Base-by-base conservation (phyloP, 2,888 invertebrate species). In the Apamea anceps region DNA sequence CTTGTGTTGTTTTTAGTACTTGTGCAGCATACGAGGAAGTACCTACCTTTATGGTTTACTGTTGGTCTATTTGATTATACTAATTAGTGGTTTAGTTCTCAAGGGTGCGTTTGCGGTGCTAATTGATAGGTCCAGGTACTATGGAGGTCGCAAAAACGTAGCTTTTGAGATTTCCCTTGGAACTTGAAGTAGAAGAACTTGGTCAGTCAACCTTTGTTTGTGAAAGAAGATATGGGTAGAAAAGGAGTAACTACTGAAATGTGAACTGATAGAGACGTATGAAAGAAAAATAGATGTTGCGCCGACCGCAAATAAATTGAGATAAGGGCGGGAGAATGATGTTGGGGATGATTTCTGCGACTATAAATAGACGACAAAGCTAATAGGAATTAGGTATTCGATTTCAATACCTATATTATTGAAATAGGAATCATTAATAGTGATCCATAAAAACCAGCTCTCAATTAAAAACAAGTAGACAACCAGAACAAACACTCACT, bases 21-120 rank as follows among this genome's bases (percentile, higher is more conserved):
- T 68, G 45, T 45, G 74, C 74, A 73, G 75, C 75, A 77, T 85
- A 86, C 75, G 72, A 90, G 90, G 91, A 91, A 92, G 89, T 81
- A 45, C 60, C 28, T 85, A 51, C 63, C 28, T 87, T 51, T 72
- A 67, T 28, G 18, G 60, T 72, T 80, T 54, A 84, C 84, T 60
- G 57, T 57, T 57, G 18, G 75, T 45, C 42, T 72, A 25, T 67
- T 68, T 72, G 48, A 60, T 57, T 67, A 66, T 57, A 77, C 74
- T 72, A 70, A 88, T 85, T 77, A 85, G 68, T 77, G 48, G 71
- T 67, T 74, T 68, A n/a, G 48, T 48, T 85, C 68, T 72, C 75
- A 75, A 60, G 42, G 73, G 67, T 48, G 18, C 12, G 21, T 21
- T 32, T 32, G 18, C 25, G 28, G 18, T 62, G 32, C 13, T 51